Percentiles rank a stretch among this genome's conserved stretches.
phyloP scores from a whole-genome alignment of 2,888 invertebrate species.

The Drosophila hamatofila region DNA sequence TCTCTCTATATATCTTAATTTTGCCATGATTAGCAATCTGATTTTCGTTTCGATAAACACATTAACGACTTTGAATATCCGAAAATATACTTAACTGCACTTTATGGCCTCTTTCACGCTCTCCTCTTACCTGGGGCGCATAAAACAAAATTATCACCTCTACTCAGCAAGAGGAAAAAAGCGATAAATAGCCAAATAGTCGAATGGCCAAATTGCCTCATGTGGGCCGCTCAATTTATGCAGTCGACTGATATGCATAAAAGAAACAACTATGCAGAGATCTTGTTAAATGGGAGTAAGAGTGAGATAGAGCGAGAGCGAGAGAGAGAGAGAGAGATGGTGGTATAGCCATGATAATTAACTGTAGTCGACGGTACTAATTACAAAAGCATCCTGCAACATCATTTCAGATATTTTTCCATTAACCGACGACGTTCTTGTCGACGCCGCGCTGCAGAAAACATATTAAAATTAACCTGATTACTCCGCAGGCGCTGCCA shows the following conservation, averaged over 20 bases:
- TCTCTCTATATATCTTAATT: background rate
- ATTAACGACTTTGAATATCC: constrained; percentile 9
- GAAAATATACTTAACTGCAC: constrained; percentile 11
- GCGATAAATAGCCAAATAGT: constrained; percentile 41
- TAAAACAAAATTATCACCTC: constrained; percentile 41
- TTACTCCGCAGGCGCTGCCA: constrained; percentile 83
- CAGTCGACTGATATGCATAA: constrained; percentile 54
- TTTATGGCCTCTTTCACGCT: constrained; percentile 49
- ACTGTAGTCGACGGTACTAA: constrained; percentile 59
- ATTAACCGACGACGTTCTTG: constrained; percentile 76
- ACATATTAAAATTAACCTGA: constrained; percentile 85
- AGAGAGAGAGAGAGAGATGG: background rate
- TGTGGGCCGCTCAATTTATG: constrained; percentile 43
- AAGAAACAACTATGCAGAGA: constrained; percentile 19
- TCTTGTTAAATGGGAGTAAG: background rate
- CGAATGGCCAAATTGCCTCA: constrained; percentile 26
- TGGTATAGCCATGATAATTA: constrained; percentile 49
- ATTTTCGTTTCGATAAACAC: constrained; percentile 1
- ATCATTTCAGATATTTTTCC: constrained; percentile 81
- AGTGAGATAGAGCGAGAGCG: background rate
- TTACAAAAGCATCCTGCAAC: constrained; percentile 82
- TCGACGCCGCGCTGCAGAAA: constrained; percentile 74
- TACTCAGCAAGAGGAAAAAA: constrained; percentile 9
- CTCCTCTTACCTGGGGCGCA: constrained; percentile 14
- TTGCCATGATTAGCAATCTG: background rate